Evolutionary conservation across 92 coral and sea anemone genomes (phyloP).

Genomic region (Pocillopora meandrina): DNA sequence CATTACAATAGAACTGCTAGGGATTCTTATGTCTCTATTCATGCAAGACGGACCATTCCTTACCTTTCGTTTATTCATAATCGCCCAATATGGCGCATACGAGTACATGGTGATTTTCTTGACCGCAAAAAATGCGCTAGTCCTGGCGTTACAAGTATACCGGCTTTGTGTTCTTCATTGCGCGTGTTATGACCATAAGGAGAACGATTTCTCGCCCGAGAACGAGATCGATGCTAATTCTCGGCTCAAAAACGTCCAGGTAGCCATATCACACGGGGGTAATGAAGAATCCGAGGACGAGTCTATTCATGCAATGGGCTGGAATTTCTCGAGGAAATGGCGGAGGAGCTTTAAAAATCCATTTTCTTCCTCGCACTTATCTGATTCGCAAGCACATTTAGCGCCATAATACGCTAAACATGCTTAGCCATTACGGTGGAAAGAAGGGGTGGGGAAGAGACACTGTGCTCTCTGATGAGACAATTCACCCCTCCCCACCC

Average conservation of each 20-base stretch:
- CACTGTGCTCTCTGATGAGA: no score
- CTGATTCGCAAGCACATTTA: constrained; percentile 1
- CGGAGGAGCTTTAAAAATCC: constrained; percentile 12
- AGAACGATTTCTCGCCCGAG: constrained; percentile 97
- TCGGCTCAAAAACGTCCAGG: constrained; percentile 87
- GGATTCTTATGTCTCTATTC: constrained; percentile 79
- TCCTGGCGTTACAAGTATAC: constrained; percentile 85
- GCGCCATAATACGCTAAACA: background rate
- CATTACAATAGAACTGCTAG: constrained; percentile 80
- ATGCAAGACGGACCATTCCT: constrained; percentile 96
- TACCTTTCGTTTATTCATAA: constrained; percentile 84
- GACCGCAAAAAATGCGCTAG: constrained; percentile 93
- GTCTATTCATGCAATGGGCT: background rate
- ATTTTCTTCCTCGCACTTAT: background rate
- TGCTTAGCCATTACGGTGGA: no score
- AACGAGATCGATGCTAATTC: constrained; percentile 79
- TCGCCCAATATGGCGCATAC: constrained; percentile 87
- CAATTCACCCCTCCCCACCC: no score
- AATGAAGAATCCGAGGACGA: constrained; percentile 32
- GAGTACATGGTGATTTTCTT: constrained; percentile 95
- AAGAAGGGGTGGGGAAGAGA: no score
- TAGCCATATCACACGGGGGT: constrained; percentile 80
- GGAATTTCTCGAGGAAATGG: constrained; percentile 30
- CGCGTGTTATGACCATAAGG: constrained; percentile 90
- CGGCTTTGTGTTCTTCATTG: constrained; percentile 89